A percentile compares a stretch with the other conserved stretches of the same genome.
phyloP scores from a whole-genome alignment of 2,888 invertebrate species.

The Tenthredo livida region DNA sequence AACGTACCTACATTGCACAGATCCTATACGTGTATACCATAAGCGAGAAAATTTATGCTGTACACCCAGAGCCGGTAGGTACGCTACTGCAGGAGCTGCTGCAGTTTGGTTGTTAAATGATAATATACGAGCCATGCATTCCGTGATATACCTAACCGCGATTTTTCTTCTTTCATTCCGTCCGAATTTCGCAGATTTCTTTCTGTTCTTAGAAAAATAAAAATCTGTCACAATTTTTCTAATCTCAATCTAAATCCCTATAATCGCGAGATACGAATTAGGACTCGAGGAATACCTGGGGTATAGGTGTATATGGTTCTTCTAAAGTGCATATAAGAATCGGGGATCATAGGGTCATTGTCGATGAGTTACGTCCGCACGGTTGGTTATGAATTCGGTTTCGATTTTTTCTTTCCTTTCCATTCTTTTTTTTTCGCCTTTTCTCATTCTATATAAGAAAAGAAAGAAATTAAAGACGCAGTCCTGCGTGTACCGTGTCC shows the following conservation, averaged over 20 bases:
- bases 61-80: neutral
- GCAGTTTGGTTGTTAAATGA: neutral
- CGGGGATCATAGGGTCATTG: slow-evolving; percentile 59
- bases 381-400: slow-evolving; percentile 67
- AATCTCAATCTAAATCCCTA: neutral
- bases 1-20: no score
- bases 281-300: no score
- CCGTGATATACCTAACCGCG: neutral
- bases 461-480: slow-evolving; percentile 66
- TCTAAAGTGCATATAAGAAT: neutral
- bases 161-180: no score
- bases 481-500: slow-evolving; percentile 53
- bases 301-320: no score
- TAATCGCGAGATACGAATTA: neutral
- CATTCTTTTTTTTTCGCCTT: neutral
- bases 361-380: slow-evolving; percentile 67
- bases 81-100: neutral
- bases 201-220: no score
- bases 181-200: no score
- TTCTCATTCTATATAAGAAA: slow-evolving; percentile 56
- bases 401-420: slow-evolving; percentile 63
- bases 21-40: no score
- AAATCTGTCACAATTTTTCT: neutral
- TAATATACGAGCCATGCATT: neutral
- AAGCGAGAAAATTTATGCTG: neutral